Conservation (phyloP, 1,140 invertebrate species). For the Battus philenor region DNA sequence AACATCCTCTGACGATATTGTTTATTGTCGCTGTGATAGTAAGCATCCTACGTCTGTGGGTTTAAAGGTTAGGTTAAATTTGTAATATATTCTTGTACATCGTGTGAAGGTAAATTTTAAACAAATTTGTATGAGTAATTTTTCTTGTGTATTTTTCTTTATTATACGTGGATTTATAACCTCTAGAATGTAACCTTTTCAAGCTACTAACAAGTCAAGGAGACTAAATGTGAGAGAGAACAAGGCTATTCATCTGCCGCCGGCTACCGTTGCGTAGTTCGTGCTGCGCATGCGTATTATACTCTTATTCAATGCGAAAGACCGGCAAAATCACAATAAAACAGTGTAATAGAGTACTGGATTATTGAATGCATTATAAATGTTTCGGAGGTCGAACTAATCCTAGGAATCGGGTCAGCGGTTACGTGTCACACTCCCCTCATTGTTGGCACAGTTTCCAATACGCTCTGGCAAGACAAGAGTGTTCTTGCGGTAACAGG, state of each 20-base stretch:
- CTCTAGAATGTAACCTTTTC: slow-evolving; percentile 19
- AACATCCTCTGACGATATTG: too few relatives aligned
- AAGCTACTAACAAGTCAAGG: slow-evolving; percentile 24
- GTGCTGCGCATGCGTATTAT: slow-evolving; percentile 37
- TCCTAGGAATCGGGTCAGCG: slow-evolving; percentile 6
- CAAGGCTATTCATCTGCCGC: slow-evolving; percentile 47
- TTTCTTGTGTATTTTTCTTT: too few relatives aligned
- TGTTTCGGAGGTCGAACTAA: slow-evolving; percentile 3
- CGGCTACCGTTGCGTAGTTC: slow-evolving; percentile 18
- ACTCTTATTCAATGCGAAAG: too few relatives aligned
- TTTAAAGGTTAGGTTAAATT: too few relatives aligned
- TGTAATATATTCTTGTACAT: too few relatives aligned
- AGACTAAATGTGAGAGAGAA: slow-evolving; percentile 38
- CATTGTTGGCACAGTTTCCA: slow-evolving; percentile 41
- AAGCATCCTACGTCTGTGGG: too few relatives aligned
- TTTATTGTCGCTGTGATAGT: too few relatives aligned
- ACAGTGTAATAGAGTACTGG: background rate
- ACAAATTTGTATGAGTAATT: too few relatives aligned
- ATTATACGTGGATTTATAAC: slow-evolving; percentile 26
- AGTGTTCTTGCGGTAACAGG: slow-evolving; percentile 34
- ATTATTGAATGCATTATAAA: too few relatives aligned
- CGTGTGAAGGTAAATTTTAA: too few relatives aligned
- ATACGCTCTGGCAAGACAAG: slow-evolving; percentile 17
- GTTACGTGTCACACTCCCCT: slow-evolving; percentile 23
- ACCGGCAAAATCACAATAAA: too few relatives aligned